These are phyloP conservation scores for Junco hyemalis DNA, from an alignment of 2,113 vertebrate species.

Conservation along the genomic window DNA sequence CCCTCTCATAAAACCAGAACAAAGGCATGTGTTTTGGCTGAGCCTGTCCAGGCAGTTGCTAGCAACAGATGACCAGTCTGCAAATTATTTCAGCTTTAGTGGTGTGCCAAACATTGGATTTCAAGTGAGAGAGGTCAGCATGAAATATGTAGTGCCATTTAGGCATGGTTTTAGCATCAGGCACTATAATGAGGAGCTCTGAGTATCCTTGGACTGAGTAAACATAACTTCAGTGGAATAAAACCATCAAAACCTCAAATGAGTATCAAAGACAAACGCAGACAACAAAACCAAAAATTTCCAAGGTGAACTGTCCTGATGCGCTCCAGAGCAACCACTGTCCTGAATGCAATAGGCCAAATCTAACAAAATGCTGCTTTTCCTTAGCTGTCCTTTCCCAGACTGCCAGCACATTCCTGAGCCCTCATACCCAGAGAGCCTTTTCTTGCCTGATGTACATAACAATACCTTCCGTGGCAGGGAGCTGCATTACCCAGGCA, in stretches of 20 bases:
- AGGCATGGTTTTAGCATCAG: slow-evolving; percentile 28
- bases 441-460: neutral
- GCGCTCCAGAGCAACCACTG: neutral
- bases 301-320: slow-evolving; percentile 32
- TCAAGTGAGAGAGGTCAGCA: slow-evolving; percentile 1
- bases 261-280: slow-evolving; percentile 59
- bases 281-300: slow-evolving; percentile 48
- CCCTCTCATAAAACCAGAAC: neutral
- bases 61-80: neutral
- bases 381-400: slow-evolving; percentile 29
- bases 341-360: slow-evolving; percentile 25
- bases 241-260: slow-evolving; percentile 64
- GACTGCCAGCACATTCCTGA: neutral
- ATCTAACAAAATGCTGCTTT: slow-evolving; percentile 40
- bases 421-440: neutral
- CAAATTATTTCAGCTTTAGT: neutral
- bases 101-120: neutral
- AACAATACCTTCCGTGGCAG: neutral
- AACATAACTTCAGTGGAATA: slow-evolving; percentile 42
- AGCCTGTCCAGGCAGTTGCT: neutral
- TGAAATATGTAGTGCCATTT: neutral
- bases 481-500: neutral
- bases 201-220: slow-evolving; percentile 44
- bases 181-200: slow-evolving; percentile 27
- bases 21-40: neutral